These are phyloP conservation scores for Cephus cinctus DNA, from an alignment of 1,140 invertebrate genomes.

Conservation along the genomic window DNA sequence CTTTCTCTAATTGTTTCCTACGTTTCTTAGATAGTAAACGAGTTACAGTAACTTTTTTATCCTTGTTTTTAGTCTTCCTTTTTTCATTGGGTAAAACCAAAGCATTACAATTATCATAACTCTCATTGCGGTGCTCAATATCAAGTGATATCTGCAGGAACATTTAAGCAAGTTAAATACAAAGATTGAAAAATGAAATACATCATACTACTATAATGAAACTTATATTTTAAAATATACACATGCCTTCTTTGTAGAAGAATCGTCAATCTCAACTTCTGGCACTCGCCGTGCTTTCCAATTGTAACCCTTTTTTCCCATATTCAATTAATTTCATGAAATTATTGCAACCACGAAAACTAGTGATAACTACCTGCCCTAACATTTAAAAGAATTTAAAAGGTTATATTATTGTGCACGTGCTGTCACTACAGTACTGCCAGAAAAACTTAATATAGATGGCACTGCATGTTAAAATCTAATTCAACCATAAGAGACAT, in stretches of 20 bases:
- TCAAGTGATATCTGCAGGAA: constrained; percentile 64
- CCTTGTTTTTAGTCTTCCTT: constrained; percentile 69
- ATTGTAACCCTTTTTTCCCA: constrained; percentile 72
- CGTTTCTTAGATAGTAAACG: constrained; percentile 83
- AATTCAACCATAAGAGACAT: too few relatives aligned
- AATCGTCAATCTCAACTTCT: constrained; percentile 70
- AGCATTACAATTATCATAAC: constrained; percentile 75
- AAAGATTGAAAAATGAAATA: not conserved
- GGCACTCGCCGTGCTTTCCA: constrained; percentile 72
- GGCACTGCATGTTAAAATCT: too few relatives aligned
- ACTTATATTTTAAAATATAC: constrained; percentile 3
- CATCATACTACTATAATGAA: not conserved
- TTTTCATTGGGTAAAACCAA: constrained; percentile 82
- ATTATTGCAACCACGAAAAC: too few relatives aligned
- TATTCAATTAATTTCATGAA: constrained; percentile 40
- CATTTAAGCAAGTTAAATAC: constrained; percentile 13
- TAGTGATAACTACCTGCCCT: too few relatives aligned
- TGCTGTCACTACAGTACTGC: too few relatives aligned
- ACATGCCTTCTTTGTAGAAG: constrained; percentile 66
- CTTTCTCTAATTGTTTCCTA: constrained; percentile 80
- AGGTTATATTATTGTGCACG: too few relatives aligned
- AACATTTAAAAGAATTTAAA: too few relatives aligned
- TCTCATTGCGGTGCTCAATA: constrained; percentile 59
- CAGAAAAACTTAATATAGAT: too few relatives aligned
- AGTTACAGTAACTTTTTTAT: constrained; percentile 57